Evolutionary conservation across 2,797 vertebrate species (phyloP), one percentile per base, ranked within the genome.

Genomic region (Enteromius treurensis): DNA sequence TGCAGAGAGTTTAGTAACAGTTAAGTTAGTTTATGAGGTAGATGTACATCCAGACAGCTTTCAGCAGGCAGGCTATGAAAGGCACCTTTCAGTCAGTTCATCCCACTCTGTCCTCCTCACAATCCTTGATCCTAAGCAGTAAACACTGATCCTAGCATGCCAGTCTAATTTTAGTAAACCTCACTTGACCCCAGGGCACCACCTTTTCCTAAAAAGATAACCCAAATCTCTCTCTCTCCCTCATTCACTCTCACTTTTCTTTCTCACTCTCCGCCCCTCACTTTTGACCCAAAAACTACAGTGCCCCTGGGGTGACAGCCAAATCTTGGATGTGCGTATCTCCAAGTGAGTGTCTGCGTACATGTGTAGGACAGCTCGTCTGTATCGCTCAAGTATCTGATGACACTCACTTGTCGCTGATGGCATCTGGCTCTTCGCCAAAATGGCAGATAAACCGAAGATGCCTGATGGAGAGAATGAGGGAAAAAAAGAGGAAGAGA

Each of bases 351-450:
- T 71, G 74, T 83, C 71, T 84, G 78, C 77, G 11, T 73, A 77
- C 60, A 80, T 84, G 71, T 83, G 80, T 79, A 79, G 81, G 85
- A 79, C 77, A 88, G 82, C 83, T 81, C 70, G 78, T 84, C 87
- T 84, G 77, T 82, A 85, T 80, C 79, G 67, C 84, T 82, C 89
- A 92, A 91, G 69, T 88, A 89, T 88, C 91, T 87, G 88, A 92
- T 87, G 88, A 91, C 92, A 88, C 8, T 87, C 47, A 67, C 76
- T 53, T 89, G 88, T 82, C 80, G 89, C 84, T 91, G 90, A 92
- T 91, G 90, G 87, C 92, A 92, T 91, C 91, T 96, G 94, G 92
- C 92, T 89, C 83, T 87, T 80, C 91, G 87, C 91, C 93, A 95
- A 89, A 90, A 75, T 86, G 86, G 92, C 87, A 93, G 90, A 90